phyloP scores from a whole-genome alignment of 2,113 vertebrate species.

The Chelonoidis abingdonii region DNA sequence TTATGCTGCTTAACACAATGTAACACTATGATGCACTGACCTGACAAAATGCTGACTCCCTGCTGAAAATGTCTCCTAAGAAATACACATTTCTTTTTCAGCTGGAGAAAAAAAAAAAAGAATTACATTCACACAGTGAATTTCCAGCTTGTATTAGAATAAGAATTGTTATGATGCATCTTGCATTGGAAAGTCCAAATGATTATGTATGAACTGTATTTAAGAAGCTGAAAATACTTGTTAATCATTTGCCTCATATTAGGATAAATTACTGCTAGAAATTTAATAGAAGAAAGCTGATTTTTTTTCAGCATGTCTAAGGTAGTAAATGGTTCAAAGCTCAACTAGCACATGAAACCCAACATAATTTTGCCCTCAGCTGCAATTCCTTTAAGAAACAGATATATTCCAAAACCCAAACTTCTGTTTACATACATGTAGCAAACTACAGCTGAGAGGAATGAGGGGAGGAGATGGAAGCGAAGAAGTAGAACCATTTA shows the following conservation, averaged over 20 bases:
- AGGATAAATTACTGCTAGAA: background rate
- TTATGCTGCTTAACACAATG: slow-evolving; percentile 47
- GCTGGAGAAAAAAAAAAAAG: background rate
- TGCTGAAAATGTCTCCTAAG: background rate
- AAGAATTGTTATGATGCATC: background rate
- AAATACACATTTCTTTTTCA: background rate
- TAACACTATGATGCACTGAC: slow-evolving; percentile 15
- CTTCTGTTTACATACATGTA: background rate
- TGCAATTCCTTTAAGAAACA: slow-evolving; percentile 5
- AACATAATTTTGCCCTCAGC: background rate
- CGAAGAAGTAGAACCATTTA: background rate
- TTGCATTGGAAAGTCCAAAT: background rate
- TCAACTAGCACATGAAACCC: background rate
- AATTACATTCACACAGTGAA: background rate
- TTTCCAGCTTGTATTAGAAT: slow-evolving; percentile 11
- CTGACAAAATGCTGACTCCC: slow-evolving; percentile 17
- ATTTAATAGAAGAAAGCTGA: background rate
- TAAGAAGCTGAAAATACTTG: slow-evolving; percentile 8
- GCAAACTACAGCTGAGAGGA: background rate
- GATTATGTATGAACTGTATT: slow-evolving; percentile 5
- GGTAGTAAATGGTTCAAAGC: background rate
- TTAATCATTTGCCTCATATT: slow-evolving; percentile 38
- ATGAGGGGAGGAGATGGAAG: background rate
- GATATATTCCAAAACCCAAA: background rate
- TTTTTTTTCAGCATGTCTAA: slow-evolving; percentile 11